A percentile compares a stretch with the other conserved stretches of the same genome.
phyloP scores from a whole-genome alignment of 37 sponge, comb jelly and placozoan species.

The Agelas oroides region DNA sequence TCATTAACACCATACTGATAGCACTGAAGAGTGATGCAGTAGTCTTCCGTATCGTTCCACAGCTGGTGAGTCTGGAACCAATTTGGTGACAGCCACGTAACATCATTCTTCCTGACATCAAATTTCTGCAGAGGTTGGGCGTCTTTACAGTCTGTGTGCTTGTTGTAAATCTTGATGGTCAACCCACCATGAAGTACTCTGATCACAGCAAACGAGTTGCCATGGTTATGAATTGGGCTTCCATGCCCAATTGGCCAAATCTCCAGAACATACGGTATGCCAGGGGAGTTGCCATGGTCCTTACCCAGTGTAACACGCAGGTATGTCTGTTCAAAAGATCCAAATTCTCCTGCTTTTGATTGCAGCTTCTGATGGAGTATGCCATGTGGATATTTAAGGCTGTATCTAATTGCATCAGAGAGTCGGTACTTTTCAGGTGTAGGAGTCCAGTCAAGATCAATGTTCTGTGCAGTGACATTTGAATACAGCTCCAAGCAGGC shows the following conservation, averaged over 20 bases:
- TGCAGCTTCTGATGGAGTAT: slow-evolving; percentile 48
- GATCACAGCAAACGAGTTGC: slow-evolving; percentile 75
- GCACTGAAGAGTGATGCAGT: slow-evolving; percentile 78
- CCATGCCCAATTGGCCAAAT: slow-evolving; percentile 60
- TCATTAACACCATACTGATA: slow-evolving; percentile 58
- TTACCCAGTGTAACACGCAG: slow-evolving; percentile 62
- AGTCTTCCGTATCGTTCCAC: slow-evolving; percentile 57
- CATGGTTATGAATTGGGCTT: slow-evolving; percentile 79
- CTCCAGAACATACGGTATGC: slow-evolving; percentile 78
- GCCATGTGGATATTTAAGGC: slow-evolving; percentile 18
- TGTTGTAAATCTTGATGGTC: slow-evolving; percentile 63
- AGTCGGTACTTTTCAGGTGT: slow-evolving; percentile 10
- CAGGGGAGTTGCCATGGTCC: slow-evolving; percentile 61
- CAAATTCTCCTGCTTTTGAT: slow-evolving; percentile 38
- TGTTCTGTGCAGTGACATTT: slow-evolving; percentile 43
- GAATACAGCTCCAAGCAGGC: slow-evolving; percentile 64
- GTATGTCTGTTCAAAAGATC: slow-evolving; percentile 10
- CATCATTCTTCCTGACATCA: slow-evolving; percentile 50
- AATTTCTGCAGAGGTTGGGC: slow-evolving; percentile 25
- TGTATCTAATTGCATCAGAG: slow-evolving; percentile 75
- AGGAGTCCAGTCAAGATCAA: slow-evolving; percentile 59
- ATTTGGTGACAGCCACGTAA: slow-evolving; percentile 77
- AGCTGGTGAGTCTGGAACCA: slow-evolving; percentile 85
- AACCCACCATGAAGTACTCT: slow-evolving; percentile 67
- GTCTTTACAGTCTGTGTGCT: slow-evolving; percentile 12